Percentiles rank a stretch among this genome's conserved stretches.
These are phyloP conservation scores for Opisthograptis luteolata DNA, from an alignment of 2,888 invertebrate genomes.

Conservation along the genomic window DNA sequence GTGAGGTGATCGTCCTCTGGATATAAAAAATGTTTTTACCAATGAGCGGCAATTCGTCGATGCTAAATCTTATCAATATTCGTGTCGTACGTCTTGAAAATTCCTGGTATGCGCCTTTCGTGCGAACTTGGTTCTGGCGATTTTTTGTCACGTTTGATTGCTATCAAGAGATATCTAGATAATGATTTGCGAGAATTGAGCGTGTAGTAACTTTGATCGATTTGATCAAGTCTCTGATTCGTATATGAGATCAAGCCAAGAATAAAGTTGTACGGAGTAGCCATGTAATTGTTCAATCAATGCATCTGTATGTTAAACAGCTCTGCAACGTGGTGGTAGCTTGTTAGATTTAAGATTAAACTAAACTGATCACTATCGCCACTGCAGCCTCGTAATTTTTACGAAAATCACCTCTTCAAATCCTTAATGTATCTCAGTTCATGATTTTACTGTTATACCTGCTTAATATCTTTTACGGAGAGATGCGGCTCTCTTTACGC, in stretches of 20 bases:
- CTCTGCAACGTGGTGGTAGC: not conserved
- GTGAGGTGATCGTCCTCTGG: conserved; percentile 33
- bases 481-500: conserved; percentile 8
- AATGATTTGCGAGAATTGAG: conserved; percentile 43
- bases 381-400: conserved; percentile 14
- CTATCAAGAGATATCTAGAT: conserved; percentile 44
- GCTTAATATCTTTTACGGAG: conserved; percentile 8
- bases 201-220: conserved; percentile 39
- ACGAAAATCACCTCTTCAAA: conserved; percentile 11
- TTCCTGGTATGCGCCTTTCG: conserved; percentile 47
- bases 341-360: conserved; percentile 4
- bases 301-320: no score
- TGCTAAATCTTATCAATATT: conserved; percentile 53
- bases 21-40: conserved; percentile 31
- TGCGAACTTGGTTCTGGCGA: conserved; percentile 47
- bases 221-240: conserved; percentile 30
- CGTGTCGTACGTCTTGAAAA: conserved; percentile 48
- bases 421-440: conserved; percentile 18
- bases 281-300: not conserved
- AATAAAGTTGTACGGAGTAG: not conserved
- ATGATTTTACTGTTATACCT: conserved; percentile 5
- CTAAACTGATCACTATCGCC: conserved; percentile 7
- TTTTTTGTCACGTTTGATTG: conserved; percentile 54
- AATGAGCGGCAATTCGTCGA: conserved; percentile 36
- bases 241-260: not conserved